Evolutionary conservation across 2,888 invertebrate species (phyloP).

Genomic region (Maniola hyperantus): DNA sequence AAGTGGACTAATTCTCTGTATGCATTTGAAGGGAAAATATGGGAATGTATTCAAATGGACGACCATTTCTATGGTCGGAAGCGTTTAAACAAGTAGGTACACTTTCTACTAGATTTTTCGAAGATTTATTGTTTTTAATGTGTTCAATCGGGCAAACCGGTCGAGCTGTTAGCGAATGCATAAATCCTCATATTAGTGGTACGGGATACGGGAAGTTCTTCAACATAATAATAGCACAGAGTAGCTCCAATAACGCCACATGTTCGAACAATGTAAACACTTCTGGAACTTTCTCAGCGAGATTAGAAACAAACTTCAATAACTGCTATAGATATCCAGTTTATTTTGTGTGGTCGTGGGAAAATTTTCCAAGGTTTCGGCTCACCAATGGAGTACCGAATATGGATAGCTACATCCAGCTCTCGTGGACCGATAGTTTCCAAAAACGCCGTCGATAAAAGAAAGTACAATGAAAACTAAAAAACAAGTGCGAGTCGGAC

Average conservation of each 20-base stretch:
- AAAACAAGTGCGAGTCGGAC: too few species aligned
- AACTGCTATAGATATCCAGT: conserved; percentile 32
- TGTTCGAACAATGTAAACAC: conserved; percentile 38
- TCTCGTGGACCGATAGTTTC: too few species aligned
- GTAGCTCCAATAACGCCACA: conserved; percentile 36
- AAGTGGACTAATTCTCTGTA: background rate
- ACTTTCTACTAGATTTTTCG: conserved; percentile 13
- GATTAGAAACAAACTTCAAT: conserved; percentile 37
- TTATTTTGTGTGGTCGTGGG: conserved; percentile 33
- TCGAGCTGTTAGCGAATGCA: conserved; percentile 33
- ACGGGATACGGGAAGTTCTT: conserved; percentile 34
- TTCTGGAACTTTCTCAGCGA: conserved; percentile 39
- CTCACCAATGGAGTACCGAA: conserved; percentile 6
- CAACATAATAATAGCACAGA: conserved; percentile 36
- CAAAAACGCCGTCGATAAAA: too few species aligned
- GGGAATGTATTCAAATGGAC: background rate
- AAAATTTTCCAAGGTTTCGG: conserved; percentile 32
- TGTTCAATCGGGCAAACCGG: conserved; percentile 18
- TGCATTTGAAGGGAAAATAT: background rate
- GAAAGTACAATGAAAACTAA: too few species aligned
- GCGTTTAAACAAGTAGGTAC: too few species aligned
- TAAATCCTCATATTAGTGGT: conserved; percentile 35
- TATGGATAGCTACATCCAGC: background rate
- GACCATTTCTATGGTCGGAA: background rate
- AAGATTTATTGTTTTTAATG: conserved; percentile 30